These are phyloP conservation scores for Alaudala cheleensis DNA, from an alignment of 2,113 vertebrate genomes.

Conservation along the genomic window DNA sequence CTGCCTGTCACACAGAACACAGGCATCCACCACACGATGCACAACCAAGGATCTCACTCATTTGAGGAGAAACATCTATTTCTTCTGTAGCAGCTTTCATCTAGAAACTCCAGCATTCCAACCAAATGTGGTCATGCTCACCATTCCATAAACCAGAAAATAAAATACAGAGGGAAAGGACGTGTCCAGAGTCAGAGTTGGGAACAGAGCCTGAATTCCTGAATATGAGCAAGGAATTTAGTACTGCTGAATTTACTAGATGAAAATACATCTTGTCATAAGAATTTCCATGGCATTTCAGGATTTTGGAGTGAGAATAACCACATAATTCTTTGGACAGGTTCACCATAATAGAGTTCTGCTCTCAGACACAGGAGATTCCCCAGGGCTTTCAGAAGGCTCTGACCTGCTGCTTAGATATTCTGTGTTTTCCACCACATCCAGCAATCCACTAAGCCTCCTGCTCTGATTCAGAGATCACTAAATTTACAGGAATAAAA, in stretches of 20 bases:
- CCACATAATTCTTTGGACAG: neutral
- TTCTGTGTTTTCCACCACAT: neutral
- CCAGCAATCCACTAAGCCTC: neutral
- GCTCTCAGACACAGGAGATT: neutral
- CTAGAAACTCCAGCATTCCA: neutral
- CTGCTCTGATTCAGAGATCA: neutral
- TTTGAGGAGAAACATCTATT: neutral
- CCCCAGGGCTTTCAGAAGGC: neutral
- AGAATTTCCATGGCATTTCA: neutral
- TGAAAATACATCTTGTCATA: neutral
- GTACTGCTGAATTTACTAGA: neutral
- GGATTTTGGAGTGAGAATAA: neutral
- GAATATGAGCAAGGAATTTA: neutral
- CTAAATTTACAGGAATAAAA: slow-evolving; percentile 17
- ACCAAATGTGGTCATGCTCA: neutral
- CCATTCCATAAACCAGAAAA: neutral
- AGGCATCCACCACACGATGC: neutral
- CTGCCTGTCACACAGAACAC: neutral
- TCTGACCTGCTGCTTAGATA: neutral
- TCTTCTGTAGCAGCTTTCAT: neutral
- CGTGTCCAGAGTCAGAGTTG: neutral
- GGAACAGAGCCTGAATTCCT: neutral
- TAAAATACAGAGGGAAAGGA: neutral
- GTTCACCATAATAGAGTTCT: neutral
- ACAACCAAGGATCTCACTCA: neutral